Percentiles rank a stretch among this genome's conserved stretches.
phyloP scores from a whole-genome alignment of 2,113 vertebrate species.

The Phyllostomus hastatus region DNA sequence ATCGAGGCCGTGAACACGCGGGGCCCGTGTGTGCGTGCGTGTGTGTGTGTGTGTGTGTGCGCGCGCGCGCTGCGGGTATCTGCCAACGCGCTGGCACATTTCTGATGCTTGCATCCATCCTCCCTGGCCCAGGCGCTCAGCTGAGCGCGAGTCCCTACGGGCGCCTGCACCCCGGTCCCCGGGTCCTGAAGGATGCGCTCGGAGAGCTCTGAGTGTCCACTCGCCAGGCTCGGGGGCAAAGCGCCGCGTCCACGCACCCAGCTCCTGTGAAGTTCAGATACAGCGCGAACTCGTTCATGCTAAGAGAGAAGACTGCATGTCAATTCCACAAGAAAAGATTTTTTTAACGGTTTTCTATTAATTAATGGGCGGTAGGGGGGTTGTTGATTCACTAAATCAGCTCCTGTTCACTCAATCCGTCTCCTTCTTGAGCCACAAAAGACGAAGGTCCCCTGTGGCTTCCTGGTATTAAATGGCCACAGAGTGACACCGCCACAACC shows the following conservation, averaged over 20 bases:
- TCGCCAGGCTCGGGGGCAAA: not conserved
- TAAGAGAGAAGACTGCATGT: not conserved
- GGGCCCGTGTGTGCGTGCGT: not conserved
- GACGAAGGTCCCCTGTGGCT: not conserved
- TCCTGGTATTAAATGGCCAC: constrained; percentile 3
- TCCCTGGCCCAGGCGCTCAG: rapidly evolving
- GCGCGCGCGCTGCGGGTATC: not conserved
- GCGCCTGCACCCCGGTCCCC: rapidly evolving
- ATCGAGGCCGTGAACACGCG: not conserved
- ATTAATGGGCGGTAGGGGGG: not conserved
- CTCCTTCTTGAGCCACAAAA: not conserved
- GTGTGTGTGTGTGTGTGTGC: not conserved
- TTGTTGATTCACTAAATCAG: not conserved
- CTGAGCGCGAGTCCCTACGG: not conserved
- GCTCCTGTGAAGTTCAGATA: constrained; percentile 42
- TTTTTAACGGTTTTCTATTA: not conserved
- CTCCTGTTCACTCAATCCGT: not conserved
- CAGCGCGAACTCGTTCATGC: not conserved
- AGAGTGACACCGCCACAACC: not conserved
- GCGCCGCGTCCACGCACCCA: not conserved
- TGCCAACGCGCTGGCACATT: not conserved
- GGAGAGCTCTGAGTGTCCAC: not conserved
- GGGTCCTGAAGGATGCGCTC: not conserved
- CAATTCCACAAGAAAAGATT: not conserved
- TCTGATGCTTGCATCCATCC: not conserved